phyloP scores from a whole-genome alignment of 2,888 invertebrate species.

The Prenolepis imparis region DNA sequence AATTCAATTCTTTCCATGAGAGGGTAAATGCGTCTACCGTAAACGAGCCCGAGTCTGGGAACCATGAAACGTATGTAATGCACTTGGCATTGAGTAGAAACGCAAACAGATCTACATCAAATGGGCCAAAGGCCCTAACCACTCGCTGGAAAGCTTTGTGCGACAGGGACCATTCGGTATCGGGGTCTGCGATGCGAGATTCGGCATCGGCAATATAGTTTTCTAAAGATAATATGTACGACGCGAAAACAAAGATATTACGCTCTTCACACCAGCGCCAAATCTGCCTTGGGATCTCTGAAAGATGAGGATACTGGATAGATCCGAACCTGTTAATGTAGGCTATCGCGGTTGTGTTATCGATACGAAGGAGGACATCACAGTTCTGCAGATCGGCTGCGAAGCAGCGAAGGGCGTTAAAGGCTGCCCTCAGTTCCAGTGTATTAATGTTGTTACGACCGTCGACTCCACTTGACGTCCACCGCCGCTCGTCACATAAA shows the following conservation, averaged over 20 bases:
- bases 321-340: neutral
- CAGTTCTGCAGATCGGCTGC: neutral
- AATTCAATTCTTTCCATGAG: neutral
- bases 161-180: neutral
- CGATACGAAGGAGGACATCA: neutral
- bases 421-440: neutral
- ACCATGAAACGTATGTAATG: neutral
- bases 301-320: neutral
- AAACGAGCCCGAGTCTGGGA: neutral
- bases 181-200: neutral
- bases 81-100: neutral
- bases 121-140: neutral
- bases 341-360: neutral
- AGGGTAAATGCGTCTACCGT: neutral
- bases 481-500: too few species aligned
- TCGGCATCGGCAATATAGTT: neutral
- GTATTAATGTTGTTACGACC: too few species aligned
- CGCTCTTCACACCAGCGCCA: neutral
- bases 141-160: neutral
- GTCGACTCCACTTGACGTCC: too few species aligned
- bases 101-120: slow-evolving; percentile 5
- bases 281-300: neutral
- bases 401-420: neutral
- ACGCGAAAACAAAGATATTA: neutral
- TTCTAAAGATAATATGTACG: neutral